Evolutionary conservation across 2,797 vertebrate species (phyloP).

Genomic region (Enteromius fasciolatus): DNA sequence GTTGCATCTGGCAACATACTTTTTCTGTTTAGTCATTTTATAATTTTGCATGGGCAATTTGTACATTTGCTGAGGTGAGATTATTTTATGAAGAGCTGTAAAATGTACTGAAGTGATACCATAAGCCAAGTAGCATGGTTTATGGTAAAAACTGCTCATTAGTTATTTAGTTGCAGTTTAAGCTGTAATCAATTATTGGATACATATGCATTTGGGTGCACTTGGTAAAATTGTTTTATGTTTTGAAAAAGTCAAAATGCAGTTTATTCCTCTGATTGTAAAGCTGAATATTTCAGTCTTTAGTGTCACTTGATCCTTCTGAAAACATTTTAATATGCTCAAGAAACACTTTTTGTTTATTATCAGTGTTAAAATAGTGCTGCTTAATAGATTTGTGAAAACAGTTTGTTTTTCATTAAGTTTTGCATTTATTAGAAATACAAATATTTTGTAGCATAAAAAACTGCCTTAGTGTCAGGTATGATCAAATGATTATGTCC

Average conservation of each 20-base stretch:
- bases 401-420: background rate
- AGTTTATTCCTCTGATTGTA: background rate
- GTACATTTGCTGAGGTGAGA: slow-evolving; percentile 9
- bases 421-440: background rate
- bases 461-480: background rate
- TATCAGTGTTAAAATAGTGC: background rate
- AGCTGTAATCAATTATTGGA: background rate
- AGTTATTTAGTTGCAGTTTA: background rate
- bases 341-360: background rate
- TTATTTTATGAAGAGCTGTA: slow-evolving; percentile 3
- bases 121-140: background rate
- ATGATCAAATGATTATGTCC: background rate
- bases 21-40: background rate
- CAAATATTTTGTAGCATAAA: background rate
- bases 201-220: background rate
- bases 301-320: background rate
- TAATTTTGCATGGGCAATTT: slow-evolving; percentile 33
- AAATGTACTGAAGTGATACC: slow-evolving; percentile 17
- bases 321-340: background rate
- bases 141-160: background rate
- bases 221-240: background rate
- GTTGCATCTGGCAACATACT: slow-evolving; percentile 24
- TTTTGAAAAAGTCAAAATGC: background rate
- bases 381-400: background rate
- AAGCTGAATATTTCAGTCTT: background rate